Percentiles rank a stretch among this genome's conserved stretches.
Evolutionary conservation across 1,140 invertebrate genomes (phyloP).

Genomic region (Drosophila chauvacae): DNA sequence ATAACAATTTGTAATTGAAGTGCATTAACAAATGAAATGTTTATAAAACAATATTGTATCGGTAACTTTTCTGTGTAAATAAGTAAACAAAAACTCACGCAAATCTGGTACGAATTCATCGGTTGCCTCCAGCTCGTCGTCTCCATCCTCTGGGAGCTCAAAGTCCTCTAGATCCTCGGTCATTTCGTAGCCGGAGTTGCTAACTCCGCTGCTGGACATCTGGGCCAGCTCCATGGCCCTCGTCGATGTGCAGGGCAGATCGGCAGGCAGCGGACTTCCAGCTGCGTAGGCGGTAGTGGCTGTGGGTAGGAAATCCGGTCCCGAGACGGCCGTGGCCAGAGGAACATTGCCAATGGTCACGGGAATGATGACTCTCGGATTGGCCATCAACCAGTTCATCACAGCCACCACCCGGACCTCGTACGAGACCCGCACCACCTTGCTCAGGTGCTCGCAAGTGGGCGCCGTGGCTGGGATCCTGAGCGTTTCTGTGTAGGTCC

Average conservation of each 20-base stretch:
- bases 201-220: conserved; percentile 31
- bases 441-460: conserved; percentile 85
- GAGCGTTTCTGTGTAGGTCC: conserved; percentile 66
- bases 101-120: conserved; percentile 63
- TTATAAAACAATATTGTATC: background rate
- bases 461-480: conserved; percentile 78
- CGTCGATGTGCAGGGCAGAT: conserved; percentile 71
- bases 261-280: conserved; percentile 38
- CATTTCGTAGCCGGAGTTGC: conserved; percentile 45
- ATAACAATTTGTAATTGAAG: background rate
- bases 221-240: conserved; percentile 57
- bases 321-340: conserved; percentile 32
- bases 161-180: conserved; percentile 64
- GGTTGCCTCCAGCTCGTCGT: conserved; percentile 65
- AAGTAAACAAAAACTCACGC: conserved; percentile 49
- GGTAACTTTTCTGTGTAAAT: background rate
- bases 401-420: conserved; percentile 74
- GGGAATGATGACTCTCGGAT: conserved; percentile 68
- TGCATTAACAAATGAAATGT: background rate
- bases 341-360: conserved; percentile 81
- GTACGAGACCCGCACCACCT: conserved; percentile 74
- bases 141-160: conserved; percentile 65
- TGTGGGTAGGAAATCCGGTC: conserved; percentile 19
- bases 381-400: conserved; percentile 78
- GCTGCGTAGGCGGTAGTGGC: conserved; percentile 1